Conservation (phyloP, 2,888 invertebrate species). For the Tinea trinotella region DNA sequence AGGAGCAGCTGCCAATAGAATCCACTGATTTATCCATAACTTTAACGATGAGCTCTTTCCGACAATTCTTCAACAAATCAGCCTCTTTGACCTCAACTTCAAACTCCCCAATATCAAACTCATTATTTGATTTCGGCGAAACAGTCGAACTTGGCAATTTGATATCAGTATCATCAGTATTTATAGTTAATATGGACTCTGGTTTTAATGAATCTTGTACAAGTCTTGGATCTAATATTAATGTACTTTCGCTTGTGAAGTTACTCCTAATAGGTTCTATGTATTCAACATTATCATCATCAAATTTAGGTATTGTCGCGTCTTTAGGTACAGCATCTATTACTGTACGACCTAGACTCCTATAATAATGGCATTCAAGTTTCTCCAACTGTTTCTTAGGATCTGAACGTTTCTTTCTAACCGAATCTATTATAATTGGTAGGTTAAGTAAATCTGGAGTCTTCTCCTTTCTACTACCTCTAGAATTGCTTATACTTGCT, state of each 20-base stretch:
- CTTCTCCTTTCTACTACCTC: slow-evolving; percentile 35
- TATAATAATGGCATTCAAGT: slow-evolving; percentile 63
- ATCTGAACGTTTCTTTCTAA: slow-evolving; percentile 58
- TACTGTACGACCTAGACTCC: slow-evolving; percentile 50
- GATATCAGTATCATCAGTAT: slow-evolving; percentile 62
- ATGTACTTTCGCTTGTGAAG: slow-evolving; percentile 63
- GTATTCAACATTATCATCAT: slow-evolving; percentile 64
- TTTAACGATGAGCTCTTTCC: slow-evolving; percentile 59
- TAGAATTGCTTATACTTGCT: slow-evolving; percentile 25
- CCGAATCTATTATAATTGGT: slow-evolving; percentile 61
- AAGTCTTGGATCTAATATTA: slow-evolving; percentile 54
- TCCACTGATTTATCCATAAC: slow-evolving; percentile 85
- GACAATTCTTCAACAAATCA: slow-evolving; percentile 47
- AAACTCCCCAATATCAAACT: slow-evolving; percentile 47
- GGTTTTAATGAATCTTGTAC: slow-evolving; percentile 39
- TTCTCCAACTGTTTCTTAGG: slow-evolving; percentile 61
- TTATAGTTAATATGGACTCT: slow-evolving; percentile 54
- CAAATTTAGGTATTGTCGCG: slow-evolving; percentile 52
- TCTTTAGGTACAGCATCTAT: slow-evolving; percentile 62
- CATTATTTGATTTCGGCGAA: slow-evolving; percentile 50
- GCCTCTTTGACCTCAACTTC: slow-evolving; percentile 63
- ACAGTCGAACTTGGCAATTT: slow-evolving; percentile 59
- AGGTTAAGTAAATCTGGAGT: slow-evolving; percentile 62
- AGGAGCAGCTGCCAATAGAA: slow-evolving; percentile 89
- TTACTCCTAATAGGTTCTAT: slow-evolving; percentile 66